Base-by-base conservation (phyloP, 2,888 invertebrate species). In the Choreutis nemorana region DNA sequence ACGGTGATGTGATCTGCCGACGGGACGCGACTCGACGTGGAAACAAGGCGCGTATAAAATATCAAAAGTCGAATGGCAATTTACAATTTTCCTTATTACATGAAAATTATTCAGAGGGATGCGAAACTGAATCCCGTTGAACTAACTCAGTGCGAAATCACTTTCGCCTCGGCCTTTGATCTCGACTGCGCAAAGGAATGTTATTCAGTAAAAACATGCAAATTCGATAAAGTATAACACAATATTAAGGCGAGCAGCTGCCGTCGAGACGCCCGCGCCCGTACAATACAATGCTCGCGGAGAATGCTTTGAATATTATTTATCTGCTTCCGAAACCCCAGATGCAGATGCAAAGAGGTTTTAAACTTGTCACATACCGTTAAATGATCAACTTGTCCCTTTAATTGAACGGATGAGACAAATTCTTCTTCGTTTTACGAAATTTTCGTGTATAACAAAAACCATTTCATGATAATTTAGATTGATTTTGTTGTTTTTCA, bases 131-230 rank as follows among this genome's bases (percentile, higher is more conserved):
- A 77, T 77, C 72, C 68, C 68, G 72, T 71, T 72, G 64, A 68
- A 71, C 73, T 72, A 75, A 77, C 71, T 73, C 75, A 60, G 77
- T 73, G 78, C 75, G 77, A 77, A 78, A 78, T 78, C 78, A 78
- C 73, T 78, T 73, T 70, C 67, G 60, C 57, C 58, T 52, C 58
- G 63, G 55, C 71, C 78, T 78, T 78, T 78, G 78, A 78, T 77
- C 72, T 77, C 61, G 61, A 54, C 52, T 60, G 68, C 64, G 71
- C 72, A 73, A 78, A 77, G 78, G 73, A 73, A 78, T 72, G 70
- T 73, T 77, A 72, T 77, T 72, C 75, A 72, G 78, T 75, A 78
- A 78, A 78, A 78, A 78, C 77, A 78, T 78, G 78, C 72, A 78
- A 78, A 78, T 78, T 77, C 73, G 77, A 78, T 78, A 75, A 77